Percentiles rank a stretch among this genome's conserved stretches.
These are phyloP conservation scores for Aphyosemion australe DNA, from an alignment of 2,113 vertebrate species.

Conservation along the genomic window DNA sequence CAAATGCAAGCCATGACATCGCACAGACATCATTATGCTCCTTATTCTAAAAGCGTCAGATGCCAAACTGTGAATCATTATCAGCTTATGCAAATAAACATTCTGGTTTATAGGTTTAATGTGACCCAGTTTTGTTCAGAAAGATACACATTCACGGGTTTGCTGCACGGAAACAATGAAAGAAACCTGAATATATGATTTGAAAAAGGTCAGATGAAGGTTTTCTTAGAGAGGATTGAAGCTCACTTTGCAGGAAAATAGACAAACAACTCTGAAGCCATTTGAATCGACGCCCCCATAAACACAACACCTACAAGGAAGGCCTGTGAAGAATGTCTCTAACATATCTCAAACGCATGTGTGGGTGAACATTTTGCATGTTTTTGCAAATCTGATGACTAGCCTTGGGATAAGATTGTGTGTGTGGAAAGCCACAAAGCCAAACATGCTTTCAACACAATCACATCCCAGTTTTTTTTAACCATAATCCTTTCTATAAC, in stretches of 20 bases:
- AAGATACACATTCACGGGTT: conserved; percentile 5
- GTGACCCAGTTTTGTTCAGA: conserved; percentile 45
- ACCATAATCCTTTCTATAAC: conserved; percentile 35
- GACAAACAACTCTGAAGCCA: conserved; percentile 34
- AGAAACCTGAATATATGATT: conserved; percentile 37
- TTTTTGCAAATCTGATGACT: conserved; percentile 64
- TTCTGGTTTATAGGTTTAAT: conserved; percentile 34
- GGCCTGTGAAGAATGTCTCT: conserved; percentile 41
- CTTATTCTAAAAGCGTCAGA: conserved; percentile 38
- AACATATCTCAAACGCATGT: conserved; percentile 55
- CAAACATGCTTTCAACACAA: conserved; percentile 40
- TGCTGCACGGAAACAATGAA: conserved; percentile 44
- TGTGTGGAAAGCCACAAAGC: conserved; percentile 37
- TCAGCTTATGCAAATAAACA: conserved; percentile 60
- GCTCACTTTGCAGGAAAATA: conserved; percentile 39
- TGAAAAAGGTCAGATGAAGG: conserved; percentile 14
- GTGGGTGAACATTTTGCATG: conserved; percentile 60
- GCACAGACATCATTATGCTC: conserved; percentile 24
- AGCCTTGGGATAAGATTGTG: conserved; percentile 68
- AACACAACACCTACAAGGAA: conserved; percentile 45
- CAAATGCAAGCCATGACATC: conserved; percentile 34
- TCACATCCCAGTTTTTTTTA: conserved; percentile 30
- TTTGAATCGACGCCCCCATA: conserved; percentile 37
- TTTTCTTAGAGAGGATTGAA: conserved; percentile 32
- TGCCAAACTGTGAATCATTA: conserved; percentile 53